These are phyloP conservation scores for Drosophila ochracea DNA, from an alignment of 2,888 invertebrate genomes.

Conservation along the genomic window DNA sequence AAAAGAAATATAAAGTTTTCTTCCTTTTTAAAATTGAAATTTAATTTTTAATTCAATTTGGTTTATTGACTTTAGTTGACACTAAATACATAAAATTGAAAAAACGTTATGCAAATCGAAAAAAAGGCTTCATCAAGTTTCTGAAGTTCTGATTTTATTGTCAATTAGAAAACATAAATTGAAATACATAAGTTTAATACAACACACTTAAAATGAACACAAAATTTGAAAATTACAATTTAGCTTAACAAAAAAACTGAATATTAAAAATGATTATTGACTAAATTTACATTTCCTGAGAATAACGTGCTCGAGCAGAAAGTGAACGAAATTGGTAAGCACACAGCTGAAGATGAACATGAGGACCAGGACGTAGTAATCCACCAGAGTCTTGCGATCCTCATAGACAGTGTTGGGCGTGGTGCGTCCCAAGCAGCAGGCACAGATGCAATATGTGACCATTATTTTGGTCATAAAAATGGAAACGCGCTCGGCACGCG, in stretches of 20 bases:
- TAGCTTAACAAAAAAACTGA: not conserved
- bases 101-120: not conserved
- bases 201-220: not conserved
- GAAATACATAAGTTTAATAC: not conserved
- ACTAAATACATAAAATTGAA: not conserved
- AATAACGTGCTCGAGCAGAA: constrained; percentile 14
- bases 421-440: constrained; percentile 20
- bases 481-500: constrained; percentile 58
- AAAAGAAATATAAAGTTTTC: not conserved
- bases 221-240: not conserved
- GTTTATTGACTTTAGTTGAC: not conserved
- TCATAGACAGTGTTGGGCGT: constrained; percentile 13
- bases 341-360: constrained; percentile 7
- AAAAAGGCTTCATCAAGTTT: not conserved
- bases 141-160: not conserved
- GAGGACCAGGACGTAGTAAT: rapidly evolving
- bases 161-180: not conserved
- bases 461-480: constrained; percentile 51
- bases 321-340: constrained; percentile 37
- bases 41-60: not conserved
- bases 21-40: not conserved
- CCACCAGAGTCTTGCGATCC: not conserved
- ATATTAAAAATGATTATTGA: not conserved
- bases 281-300: not conserved
- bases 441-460: constrained; percentile 19